Conservation (phyloP, 64 coral and sea anemone genomes). For the Pocillopora verrucosa region DNA sequence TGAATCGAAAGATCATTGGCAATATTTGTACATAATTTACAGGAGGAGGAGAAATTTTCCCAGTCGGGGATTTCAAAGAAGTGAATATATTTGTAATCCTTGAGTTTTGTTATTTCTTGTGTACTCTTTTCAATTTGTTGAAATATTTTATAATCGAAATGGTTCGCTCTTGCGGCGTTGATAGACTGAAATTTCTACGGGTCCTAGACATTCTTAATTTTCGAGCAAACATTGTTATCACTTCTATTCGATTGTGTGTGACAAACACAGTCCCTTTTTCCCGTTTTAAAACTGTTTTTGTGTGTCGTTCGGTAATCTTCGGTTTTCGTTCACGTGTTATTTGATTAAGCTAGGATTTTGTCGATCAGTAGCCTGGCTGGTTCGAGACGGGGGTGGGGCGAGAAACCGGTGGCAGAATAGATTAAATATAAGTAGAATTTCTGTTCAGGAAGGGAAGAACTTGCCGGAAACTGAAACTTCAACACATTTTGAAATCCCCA, state of each 20-base stretch:
- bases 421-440: not conserved
- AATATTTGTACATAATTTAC: constrained; percentile 23
- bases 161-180: no score
- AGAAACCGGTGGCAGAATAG: constrained; percentile 19
- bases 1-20: not conserved
- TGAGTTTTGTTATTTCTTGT: not conserved
- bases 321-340: not conserved
- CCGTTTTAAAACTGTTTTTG: not conserved
- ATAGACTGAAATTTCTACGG: no score
- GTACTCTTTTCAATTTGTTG: not conserved
- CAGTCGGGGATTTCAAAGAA: not conserved
- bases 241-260: no score
- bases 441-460: not conserved
- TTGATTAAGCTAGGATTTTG: not conserved
- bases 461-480: constrained; percentile 14
- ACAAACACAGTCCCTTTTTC: not conserved
- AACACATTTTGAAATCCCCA: not conserved
- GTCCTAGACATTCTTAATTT: no score
- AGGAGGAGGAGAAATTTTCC: not conserved
- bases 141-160: no score
- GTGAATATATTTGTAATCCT: not conserved
- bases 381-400: constrained; percentile 41
- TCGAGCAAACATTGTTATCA: no score
- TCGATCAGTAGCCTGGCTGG: not conserved
- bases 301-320: not conserved